Evolutionary conservation across 2,113 vertebrate genomes (phyloP).

Genomic region (Cochlearius cochlearius): DNA sequence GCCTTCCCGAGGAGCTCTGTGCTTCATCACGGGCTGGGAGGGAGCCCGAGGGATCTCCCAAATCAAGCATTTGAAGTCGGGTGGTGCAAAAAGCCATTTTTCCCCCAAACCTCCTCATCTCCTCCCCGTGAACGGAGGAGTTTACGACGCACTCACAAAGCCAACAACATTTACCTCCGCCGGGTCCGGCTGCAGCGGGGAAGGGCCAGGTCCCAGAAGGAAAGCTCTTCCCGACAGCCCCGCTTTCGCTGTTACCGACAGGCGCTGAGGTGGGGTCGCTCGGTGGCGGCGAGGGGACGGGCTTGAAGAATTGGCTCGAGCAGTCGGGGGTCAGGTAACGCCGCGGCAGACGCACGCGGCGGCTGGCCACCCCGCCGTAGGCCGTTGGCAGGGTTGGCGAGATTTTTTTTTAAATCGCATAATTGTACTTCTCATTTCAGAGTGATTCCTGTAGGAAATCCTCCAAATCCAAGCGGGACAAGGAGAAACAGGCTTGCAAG

Average conservation of each 20-base stretch:
- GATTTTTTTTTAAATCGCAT: neutral
- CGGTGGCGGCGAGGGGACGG: neutral
- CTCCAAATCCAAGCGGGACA: constrained; percentile 86
- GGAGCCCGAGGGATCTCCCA: neutral
- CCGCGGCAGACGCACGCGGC: accelerated
- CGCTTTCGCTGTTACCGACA: neutral
- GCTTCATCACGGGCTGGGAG: neutral
- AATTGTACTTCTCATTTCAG: constrained; percentile 37
- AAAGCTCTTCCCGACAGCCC: neutral
- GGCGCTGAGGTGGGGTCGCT: neutral
- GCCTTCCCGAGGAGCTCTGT: neutral
- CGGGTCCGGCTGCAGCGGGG: neutral
- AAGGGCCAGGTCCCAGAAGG: neutral
- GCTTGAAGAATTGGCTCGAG: neutral
- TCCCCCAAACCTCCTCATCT: neutral
- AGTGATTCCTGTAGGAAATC: constrained; percentile 78
- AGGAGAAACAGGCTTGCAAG: constrained; percentile 92
- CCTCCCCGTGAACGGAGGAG: neutral
- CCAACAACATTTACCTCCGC: neutral
- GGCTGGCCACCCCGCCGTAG: neutral
- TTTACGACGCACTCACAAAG: neutral
- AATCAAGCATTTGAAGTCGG: neutral
- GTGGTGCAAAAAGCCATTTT: neutral
- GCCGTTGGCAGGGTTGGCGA: neutral
- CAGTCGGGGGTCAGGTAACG: neutral